Conservation (phyloP, 2,888 invertebrate species). For the Cryptocheilus praepositus region DNA sequence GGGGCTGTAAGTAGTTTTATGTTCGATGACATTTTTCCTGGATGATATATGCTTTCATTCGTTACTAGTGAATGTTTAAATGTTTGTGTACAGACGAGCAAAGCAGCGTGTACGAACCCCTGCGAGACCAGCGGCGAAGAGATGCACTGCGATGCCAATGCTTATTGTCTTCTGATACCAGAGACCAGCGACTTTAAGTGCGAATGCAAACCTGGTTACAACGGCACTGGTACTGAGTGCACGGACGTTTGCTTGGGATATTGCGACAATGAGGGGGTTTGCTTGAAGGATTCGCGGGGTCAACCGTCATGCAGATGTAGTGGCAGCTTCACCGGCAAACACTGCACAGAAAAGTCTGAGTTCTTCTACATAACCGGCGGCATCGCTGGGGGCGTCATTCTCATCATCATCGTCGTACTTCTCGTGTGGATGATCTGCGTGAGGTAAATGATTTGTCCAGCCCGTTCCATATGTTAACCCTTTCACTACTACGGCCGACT, state of each 20-base stretch:
- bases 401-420: slow-evolving; percentile 93
- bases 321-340: slow-evolving; percentile 93
- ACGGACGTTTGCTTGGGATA: slow-evolving; percentile 88
- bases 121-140: slow-evolving; percentile 89
- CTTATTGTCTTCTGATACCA: slow-evolving; percentile 88
- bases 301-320: slow-evolving; percentile 92
- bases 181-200: slow-evolving; percentile 92
- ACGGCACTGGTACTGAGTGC: slow-evolving; percentile 89
- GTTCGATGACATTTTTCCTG: background rate
- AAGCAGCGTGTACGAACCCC: slow-evolving; percentile 91
- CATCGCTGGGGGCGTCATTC: slow-evolving; percentile 94
- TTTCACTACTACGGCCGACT: too few species aligned
- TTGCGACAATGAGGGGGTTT: slow-evolving; percentile 93
- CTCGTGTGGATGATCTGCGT: slow-evolving; percentile 99
- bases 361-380: slow-evolving; percentile 97
- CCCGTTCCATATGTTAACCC: too few species aligned
- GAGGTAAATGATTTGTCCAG: slow-evolving; percentile 76
- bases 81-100: slow-evolving; percentile 79
- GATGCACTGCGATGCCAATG: slow-evolving; percentile 91
- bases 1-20: slow-evolving; percentile 82
- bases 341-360: slow-evolving; percentile 93
- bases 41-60: too few species aligned
- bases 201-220: slow-evolving; percentile 95
- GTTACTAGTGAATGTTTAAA: background rate
- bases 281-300: slow-evolving; percentile 88